phyloP scores from a whole-genome alignment of 2,113 vertebrate genomes.

The cat (Felis catus) region F.catus_Fca126_mat1.0 CM031420.1:20859501-20860000 shows the following conservation, averaged over 20 bases:
- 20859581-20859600: neutral
- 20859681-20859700: neutral
- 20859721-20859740: conserved; percentile 26
- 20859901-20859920: neutral
- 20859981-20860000: neutral
- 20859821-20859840: neutral
- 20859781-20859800: neutral
- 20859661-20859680: neutral
- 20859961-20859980: neutral
- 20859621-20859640: neutral
- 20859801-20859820: neutral
- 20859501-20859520: neutral
- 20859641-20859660: neutral
- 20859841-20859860: neutral
- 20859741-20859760: neutral
- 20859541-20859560: neutral
- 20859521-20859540: neutral
- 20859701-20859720: neutral
- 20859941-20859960: neutral
- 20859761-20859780: conserved; percentile 18
- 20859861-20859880: neutral
- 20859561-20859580: conserved; percentile 12
- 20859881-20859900: neutral
- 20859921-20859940: neutral
- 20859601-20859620: conserved; percentile 56